phyloP scores from a whole-genome alignment of 2,113 vertebrate species.

The Phalacrocorax aristotelis region DNA sequence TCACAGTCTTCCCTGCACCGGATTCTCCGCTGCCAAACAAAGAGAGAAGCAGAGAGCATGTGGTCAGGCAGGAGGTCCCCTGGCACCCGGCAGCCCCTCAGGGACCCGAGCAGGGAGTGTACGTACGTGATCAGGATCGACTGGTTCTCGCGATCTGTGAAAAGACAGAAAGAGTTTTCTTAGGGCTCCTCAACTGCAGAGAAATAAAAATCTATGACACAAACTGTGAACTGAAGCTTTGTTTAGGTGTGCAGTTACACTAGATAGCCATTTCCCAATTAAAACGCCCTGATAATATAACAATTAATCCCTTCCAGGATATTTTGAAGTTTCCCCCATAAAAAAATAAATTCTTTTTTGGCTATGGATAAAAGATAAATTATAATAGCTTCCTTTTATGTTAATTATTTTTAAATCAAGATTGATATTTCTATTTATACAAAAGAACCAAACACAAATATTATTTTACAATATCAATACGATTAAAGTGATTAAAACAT shows the following conservation, averaged over 20 bases:
- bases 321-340: not conserved
- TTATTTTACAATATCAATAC: not conserved
- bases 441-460: not conserved
- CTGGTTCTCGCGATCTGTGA: conserved; percentile 76
- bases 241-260: not conserved
- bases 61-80: not conserved
- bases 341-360: not conserved
- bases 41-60: not conserved
- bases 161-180: not conserved
- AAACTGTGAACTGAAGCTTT: not conserved
- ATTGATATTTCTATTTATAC: not conserved
- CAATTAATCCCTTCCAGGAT: not conserved
- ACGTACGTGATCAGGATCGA: conserved; percentile 80
- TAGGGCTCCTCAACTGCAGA: not conserved
- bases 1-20: conserved; percentile 85
- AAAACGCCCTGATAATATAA: not conserved
- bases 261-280: no score
- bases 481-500: not conserved
- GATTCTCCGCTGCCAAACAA: conserved; percentile 82
- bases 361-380: not conserved
- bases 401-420: not conserved
- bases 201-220: not conserved
- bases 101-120: not conserved
- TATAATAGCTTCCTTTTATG: not conserved
- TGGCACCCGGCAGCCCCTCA: not conserved